Percentiles rank a stretch among this genome's conserved stretches.
Conservation (phyloP, 2,888 invertebrate genomes). For the Zhengitettix transpicula region DNA sequence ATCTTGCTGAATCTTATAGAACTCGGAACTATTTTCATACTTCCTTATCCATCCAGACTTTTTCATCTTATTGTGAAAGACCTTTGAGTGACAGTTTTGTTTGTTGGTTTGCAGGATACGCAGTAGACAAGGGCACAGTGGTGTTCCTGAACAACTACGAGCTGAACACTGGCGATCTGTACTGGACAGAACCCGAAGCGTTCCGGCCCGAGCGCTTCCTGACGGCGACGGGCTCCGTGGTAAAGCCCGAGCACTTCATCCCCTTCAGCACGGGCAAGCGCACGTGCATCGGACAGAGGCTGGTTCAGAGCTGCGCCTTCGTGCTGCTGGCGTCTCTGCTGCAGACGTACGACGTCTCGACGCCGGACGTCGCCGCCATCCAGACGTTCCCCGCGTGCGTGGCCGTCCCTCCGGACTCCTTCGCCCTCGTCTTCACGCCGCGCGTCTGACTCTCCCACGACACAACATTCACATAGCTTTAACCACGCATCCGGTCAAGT, state of each 20-base stretch:
- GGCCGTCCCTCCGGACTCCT: slow-evolving; percentile 57
- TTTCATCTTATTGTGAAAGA: neutral
- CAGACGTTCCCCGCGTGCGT: slow-evolving; percentile 47
- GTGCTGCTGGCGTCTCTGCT: slow-evolving; percentile 54
- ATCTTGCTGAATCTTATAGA: too few relatives aligned
- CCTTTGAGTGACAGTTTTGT: neutral
- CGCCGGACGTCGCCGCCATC: slow-evolving; percentile 34
- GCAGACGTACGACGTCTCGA: slow-evolving; percentile 45
- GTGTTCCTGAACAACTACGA: slow-evolving; percentile 74
- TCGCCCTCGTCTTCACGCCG: slow-evolving; percentile 21
- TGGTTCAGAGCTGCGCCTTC: slow-evolving; percentile 59
- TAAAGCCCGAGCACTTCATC: slow-evolving; percentile 52
- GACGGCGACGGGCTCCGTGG: slow-evolving; percentile 29
- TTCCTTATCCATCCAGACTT: too few relatives aligned
- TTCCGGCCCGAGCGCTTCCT: slow-evolving; percentile 66
- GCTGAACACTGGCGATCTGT: slow-evolving; percentile 51
- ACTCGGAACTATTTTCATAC: too few relatives aligned
- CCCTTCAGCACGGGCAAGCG: slow-evolving; percentile 76
- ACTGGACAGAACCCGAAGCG: slow-evolving; percentile 53
- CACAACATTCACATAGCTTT: too few relatives aligned
- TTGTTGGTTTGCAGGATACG: slow-evolving; percentile 32
- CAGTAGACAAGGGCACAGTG: slow-evolving; percentile 58
- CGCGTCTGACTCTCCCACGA: too few relatives aligned
- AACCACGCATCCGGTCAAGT: too few relatives aligned
- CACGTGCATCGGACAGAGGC: slow-evolving; percentile 70